These are phyloP conservation scores for Leptosomus discolor DNA, from an alignment of 2,113 vertebrate species.

Conservation along the genomic window DNA sequence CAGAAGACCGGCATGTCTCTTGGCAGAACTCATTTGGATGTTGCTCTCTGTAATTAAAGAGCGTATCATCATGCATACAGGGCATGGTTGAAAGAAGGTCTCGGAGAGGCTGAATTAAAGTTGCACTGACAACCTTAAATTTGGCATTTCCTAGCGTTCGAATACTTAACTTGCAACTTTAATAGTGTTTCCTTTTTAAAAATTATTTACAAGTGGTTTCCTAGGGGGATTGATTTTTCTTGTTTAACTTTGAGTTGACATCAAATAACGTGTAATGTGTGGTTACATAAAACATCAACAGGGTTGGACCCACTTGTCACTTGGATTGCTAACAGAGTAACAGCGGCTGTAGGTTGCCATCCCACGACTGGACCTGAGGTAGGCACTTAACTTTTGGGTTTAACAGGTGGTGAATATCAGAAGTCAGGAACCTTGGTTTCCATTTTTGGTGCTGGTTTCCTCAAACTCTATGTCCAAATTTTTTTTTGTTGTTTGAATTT, in stretches of 20 bases:
- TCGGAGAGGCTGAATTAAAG: neutral
- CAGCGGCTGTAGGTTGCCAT: neutral
- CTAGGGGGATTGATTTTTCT: neutral
- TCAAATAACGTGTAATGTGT: neutral
- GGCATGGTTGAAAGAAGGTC: neutral
- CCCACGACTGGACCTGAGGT: neutral
- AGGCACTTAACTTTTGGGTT: neutral
- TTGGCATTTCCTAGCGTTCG: neutral
- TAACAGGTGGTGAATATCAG: neutral
- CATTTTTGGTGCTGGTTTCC: neutral
- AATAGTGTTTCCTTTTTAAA: neutral
- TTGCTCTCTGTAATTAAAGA: slow-evolving; percentile 47
- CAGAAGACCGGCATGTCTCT: slow-evolving; percentile 17
- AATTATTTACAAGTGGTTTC: neutral
- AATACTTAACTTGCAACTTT: neutral
- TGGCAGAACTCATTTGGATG: slow-evolving; percentile 52
- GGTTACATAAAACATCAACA: neutral
- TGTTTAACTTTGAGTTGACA: neutral
- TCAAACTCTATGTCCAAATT: too few species aligned
- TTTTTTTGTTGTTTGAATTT: neutral
- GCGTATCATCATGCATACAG: neutral
- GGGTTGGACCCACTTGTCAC: neutral
- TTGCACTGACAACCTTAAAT: neutral
- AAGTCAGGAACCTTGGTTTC: neutral
- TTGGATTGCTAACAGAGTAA: neutral